Base-by-base conservation (phyloP, 2,888 invertebrate species). In the Phragmatobia fuliginosa region DNA sequence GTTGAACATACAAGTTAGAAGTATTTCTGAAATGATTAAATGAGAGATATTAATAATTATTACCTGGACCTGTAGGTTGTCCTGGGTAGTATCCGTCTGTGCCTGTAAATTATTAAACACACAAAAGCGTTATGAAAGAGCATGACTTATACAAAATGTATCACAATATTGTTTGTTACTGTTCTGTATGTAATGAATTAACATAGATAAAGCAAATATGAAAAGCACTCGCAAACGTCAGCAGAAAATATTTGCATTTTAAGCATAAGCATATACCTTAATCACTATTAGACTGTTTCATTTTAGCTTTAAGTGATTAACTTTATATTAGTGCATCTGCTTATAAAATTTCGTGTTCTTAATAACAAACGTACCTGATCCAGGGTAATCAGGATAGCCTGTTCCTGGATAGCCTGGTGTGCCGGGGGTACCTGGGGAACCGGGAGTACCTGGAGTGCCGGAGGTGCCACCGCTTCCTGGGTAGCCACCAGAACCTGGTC, bases 321-420 rank as follows among this genome's bases (percentile, higher is more conserved):
- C 2, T 36, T 25, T 25, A n/a, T 6, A 25, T 52, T 32, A 62
- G 67, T 67, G 32, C 60, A 25, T 28, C 25, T 2, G 6, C 25
- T 52, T 21, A 1, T 25, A 32, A 49, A 64, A 4, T 16, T 33
- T 49, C 1, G 18, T 49, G 45, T 25, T 67, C 18, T 28, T 52
- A 31, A 62, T 32, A 25, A 16, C 2, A 32, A 38, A 33, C 45
- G 31, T 45, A 62, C 41, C 77, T 71, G 64, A 62, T 58, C 62
- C 70, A 21, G n/a, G 80, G 73, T 58, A 70, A 21, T 67, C 87
- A 92, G 84, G 96, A 93, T 64, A 88, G 16, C 83, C 84, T 7
- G 76, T 76, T 59, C 86, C 85, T n/a, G 85, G 81, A n/a, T 72
- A 66, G 16, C 80, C 84, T 64, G 83, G 80, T n/a, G 72, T 69